Percentiles rank a stretch among this genome's conserved stretches.
Evolutionary conservation across 92 coral and sea anemone species (phyloP).

Genomic region (Diadumene lineata): DNA sequence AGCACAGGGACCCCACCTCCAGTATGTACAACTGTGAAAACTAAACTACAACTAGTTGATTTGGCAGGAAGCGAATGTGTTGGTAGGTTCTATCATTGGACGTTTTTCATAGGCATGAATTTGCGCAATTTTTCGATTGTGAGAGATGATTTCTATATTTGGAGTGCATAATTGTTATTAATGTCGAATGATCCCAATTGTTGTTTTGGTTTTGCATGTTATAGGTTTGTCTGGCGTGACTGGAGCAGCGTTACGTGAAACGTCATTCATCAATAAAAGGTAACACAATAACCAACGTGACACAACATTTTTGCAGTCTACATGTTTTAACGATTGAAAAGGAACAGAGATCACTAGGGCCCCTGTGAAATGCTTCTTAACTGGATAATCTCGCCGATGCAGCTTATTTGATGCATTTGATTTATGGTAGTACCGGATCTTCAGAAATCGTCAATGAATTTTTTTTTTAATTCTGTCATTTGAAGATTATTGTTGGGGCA

Average conservation of each 20-base stretch:
- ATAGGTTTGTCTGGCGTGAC: constrained; percentile 98
- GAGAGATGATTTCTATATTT: not conserved
- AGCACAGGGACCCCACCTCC: constrained; percentile 58
- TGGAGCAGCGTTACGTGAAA: constrained; percentile 94
- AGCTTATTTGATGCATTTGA: too few species aligned
- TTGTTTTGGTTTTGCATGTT: not conserved
- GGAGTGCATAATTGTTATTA: not conserved
- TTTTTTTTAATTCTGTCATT: too few species aligned
- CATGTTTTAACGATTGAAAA: too few species aligned
- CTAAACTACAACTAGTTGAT: constrained; percentile 94
- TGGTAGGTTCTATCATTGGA: too few species aligned
- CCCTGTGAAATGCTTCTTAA: too few species aligned
- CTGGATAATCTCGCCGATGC: too few species aligned
- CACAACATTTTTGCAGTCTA: not conserved
- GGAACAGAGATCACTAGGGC: too few species aligned
- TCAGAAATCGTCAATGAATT: too few species aligned
- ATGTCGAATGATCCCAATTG: not conserved
- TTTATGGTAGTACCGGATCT: too few species aligned
- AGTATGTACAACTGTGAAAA: constrained; percentile 66
- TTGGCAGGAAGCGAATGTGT: constrained; percentile 99
- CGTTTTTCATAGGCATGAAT: too few species aligned
- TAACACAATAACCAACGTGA: constrained; percentile 12
- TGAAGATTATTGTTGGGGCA: too few species aligned
- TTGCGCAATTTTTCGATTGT: too few species aligned
- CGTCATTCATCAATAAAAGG: constrained; percentile 97